Base-by-base conservation (phyloP, 2,888 invertebrate genomes). In the Mesochorus sp. region DNA sequence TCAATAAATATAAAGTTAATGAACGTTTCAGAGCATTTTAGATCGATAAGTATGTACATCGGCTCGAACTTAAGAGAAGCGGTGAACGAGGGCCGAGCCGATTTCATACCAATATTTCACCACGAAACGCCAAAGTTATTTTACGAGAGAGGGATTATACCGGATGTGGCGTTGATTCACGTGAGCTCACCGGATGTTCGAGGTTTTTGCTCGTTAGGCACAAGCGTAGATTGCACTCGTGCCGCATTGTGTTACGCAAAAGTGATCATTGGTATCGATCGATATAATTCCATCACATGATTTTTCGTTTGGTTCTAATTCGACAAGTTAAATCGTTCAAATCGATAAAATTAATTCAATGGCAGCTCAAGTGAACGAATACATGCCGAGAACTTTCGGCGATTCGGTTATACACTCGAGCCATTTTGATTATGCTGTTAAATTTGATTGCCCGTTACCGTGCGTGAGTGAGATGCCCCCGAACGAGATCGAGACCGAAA, bases 361-460 rank as follows among this genome's bases (percentile, higher is more conserved):
- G 8, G 8, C 12, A 96, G 96, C 95, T 53, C 95, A 96, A 93
- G 94, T 98, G 0, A 99, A 99, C 92, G 94, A 94, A 1, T 92
- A 95, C 86, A 95, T 99, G 96, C 99, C 99, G 0, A 94, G 98
- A 0, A 99, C 98, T 0, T 98, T 98, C 90, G 98, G 98, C 37
- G 98, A 98, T 89, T 94, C 96, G 0, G 93, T 96, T 17, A 95
- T 99, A 81, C 99, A 99, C 91, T 92, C 95, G 80, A 97, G 98
- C 3, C 98, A 99, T 90, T 94, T 98, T 81, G 98, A 99, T 92
- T 95, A 94, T 85, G 96, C 98, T 8, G 96, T 97, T 0, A 93
- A 95, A 79, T 93, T 94, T 80, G 93, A 94, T 89, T 92, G 90
- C 0, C 94, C 93, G 0, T 91, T 98, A 37, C 96, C 96, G 0